Conservation (phyloP, 2,113 vertebrate species). For the Carlito syrichta region DNA sequence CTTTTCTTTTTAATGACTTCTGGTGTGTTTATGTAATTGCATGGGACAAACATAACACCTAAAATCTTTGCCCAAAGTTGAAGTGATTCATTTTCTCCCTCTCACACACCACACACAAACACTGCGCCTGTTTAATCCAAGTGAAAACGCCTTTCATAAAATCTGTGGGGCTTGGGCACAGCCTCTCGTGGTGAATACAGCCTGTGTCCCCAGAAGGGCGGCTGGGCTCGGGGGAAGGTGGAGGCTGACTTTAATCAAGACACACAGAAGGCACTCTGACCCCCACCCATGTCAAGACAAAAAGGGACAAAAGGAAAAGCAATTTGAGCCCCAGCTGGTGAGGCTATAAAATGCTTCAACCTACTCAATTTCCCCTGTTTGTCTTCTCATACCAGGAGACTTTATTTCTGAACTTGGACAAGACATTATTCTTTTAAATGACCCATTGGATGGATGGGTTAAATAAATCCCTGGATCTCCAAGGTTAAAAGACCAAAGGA, state of each 20-base stretch:
- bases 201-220: conserved; percentile 75
- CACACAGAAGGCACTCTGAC: conserved; percentile 40
- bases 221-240: conserved; percentile 54
- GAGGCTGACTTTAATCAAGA: conserved; percentile 42
- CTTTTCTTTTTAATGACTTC: conserved; percentile 67
- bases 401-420: conserved; percentile 55
- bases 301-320: background rate
- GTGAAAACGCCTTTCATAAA: conserved; percentile 85
- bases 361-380: background rate
- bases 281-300: background rate
- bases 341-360: background rate
- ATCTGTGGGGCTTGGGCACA: conserved; percentile 60
- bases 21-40: conserved; percentile 80
- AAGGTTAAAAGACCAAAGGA: background rate
- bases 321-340: fast-evolving
- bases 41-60: conserved; percentile 82
- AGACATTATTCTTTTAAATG: conserved; percentile 50
- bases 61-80: conserved; percentile 66
- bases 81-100: conserved; percentile 84
- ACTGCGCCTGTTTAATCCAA: conserved; percentile 79
- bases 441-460: conserved; percentile 25
- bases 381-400: background rate
- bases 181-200: conserved; percentile 75
- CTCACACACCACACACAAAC: conserved; percentile 64
- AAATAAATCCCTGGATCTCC: background rate